Evolutionary conservation across 2,797 vertebrate species (phyloP).

Genomic region (Xerus rutilus): DNA sequence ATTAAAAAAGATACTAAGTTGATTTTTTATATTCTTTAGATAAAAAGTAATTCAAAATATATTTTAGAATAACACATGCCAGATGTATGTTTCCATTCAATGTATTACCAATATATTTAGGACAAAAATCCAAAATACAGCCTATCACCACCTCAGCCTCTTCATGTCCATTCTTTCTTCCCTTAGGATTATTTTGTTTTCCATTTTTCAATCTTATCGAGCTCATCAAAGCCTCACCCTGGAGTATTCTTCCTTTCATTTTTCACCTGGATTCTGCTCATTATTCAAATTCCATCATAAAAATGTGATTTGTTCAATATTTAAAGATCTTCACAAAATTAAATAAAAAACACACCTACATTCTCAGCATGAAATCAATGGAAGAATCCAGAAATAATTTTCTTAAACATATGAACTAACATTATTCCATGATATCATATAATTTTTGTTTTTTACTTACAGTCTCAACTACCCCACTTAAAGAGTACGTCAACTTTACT

Average conservation of each 20-base stretch:
- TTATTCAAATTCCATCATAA: slow-evolving; percentile 35
- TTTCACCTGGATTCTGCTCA: slow-evolving; percentile 11
- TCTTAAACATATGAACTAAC: slow-evolving; percentile 47
- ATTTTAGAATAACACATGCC: slow-evolving; percentile 11
- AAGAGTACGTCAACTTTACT: neutral
- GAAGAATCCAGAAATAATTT: slow-evolving; percentile 42
- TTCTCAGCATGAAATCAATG: neutral
- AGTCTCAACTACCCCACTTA: neutral
- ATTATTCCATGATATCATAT: neutral
- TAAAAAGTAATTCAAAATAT: slow-evolving; percentile 42
- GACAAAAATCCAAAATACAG: neutral
- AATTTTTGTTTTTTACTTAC: neutral
- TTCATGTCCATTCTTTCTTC: neutral
- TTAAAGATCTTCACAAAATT: neutral
- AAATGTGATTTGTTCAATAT: slow-evolving; percentile 47
- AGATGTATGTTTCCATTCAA: neutral
- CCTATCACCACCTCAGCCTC: neutral
- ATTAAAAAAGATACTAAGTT: slow-evolving; percentile 18
- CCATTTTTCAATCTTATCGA: neutral
- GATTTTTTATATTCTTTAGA: slow-evolving; percentile 44
- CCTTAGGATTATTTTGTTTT: neutral
- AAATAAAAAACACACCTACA: slow-evolving; percentile 22
- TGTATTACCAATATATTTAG: neutral
- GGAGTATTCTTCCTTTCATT: neutral
- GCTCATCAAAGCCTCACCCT: neutral